phyloP scores from a whole-genome alignment of 2,113 vertebrate species.

The Scopus umbretta region DNA sequence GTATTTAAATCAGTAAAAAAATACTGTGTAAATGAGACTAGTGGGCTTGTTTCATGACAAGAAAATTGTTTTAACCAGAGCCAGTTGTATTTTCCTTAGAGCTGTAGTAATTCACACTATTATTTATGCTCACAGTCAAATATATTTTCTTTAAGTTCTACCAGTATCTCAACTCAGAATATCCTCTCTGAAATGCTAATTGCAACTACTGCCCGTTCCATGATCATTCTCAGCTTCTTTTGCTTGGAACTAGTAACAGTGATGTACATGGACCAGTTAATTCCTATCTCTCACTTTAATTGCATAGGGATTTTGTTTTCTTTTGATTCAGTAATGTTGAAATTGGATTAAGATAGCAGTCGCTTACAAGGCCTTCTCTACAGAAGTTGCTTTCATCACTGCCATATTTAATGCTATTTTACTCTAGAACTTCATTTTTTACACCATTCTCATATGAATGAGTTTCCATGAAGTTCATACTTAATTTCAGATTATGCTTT shows the following conservation, averaged over 20 bases:
- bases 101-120: neutral
- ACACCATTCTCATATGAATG: neutral
- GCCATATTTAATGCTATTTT: neutral
- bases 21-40: neutral
- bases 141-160: neutral
- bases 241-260: neutral
- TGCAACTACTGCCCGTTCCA: neutral
- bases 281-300: neutral
- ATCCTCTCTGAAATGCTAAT: neutral
- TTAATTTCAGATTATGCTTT: neutral
- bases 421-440: neutral
- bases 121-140: neutral
- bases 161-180: neutral
- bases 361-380: neutral
- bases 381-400: neutral
- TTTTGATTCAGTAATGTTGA: neutral
- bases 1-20: neutral
- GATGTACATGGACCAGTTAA: neutral
- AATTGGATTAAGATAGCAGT: neutral
- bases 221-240: neutral
- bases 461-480: neutral
- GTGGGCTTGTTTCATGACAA: neutral
- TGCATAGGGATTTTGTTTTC: neutral
- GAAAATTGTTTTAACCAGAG: neutral
- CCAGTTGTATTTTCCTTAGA: neutral